Percentiles rank a stretch among this genome's conserved stretches.
Conservation (phyloP, 92 coral and sea anemone species). For the Umimayanthus kanabou region DNA sequence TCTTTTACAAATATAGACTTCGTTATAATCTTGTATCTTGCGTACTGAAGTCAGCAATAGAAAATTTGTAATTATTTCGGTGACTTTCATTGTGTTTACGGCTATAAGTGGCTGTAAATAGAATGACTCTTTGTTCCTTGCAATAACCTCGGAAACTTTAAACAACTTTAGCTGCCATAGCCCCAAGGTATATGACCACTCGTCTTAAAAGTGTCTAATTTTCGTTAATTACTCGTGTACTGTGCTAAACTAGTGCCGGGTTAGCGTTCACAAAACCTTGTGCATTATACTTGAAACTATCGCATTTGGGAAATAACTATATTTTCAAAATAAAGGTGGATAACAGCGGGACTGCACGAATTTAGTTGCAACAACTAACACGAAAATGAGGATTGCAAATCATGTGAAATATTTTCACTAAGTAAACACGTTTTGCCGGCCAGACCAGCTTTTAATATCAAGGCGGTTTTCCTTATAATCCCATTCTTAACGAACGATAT, state of each 20-base stretch:
- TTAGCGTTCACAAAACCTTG: constrained; percentile 11
- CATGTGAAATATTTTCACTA: constrained; percentile 75
- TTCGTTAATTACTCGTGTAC: constrained; percentile 35
- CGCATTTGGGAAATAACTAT: constrained; percentile 20
- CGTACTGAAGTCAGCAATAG: constrained; percentile 31
- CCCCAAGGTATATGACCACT: constrained; percentile 33
- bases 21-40: constrained; percentile 32
- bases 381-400: constrained; percentile 77
- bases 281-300: constrained; percentile 17
- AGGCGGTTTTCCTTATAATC: constrained; percentile 91
- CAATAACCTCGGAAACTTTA: constrained; percentile 48
- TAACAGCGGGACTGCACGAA: constrained; percentile 10
- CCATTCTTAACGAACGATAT: constrained; percentile 70
- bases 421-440: constrained; percentile 77
- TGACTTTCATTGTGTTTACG: constrained; percentile 24
- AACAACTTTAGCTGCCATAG: constrained; percentile 38
- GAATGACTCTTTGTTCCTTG: constrained; percentile 26
- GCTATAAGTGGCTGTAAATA: constrained; percentile 25
- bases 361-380: constrained; percentile 21
- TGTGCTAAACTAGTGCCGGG: constrained; percentile 27
- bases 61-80: constrained; percentile 22
- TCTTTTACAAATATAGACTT: constrained; percentile 38
- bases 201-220: constrained; percentile 34
- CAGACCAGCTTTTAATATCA: constrained; percentile 65
- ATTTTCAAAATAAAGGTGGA: constrained; percentile 20